phyloP scores from a whole-genome alignment of 37 sponge, comb jelly and placozoan species.

The Oscarella lobularis region DNA sequence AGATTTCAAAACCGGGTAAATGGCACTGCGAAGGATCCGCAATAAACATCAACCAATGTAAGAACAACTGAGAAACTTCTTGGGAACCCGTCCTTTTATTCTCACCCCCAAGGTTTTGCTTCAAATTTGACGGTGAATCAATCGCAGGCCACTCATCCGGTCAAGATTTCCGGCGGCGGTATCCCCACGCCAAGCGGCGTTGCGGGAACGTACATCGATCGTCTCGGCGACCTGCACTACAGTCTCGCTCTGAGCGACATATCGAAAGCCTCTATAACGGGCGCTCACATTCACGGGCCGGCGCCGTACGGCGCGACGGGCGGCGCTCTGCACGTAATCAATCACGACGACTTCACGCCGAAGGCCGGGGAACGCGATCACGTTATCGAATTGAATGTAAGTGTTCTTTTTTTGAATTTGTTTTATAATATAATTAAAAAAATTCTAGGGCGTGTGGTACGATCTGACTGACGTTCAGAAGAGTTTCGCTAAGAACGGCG shows the following conservation, averaged over 20 bases:
- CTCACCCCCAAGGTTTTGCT: not conserved
- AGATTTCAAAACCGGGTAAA: not conserved
- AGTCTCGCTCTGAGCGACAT: not conserved
- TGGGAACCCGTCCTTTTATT: not conserved
- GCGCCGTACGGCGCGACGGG: not conserved
- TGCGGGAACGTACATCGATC: not conserved
- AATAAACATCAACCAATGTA: not conserved
- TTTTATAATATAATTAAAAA: too few relatives aligned
- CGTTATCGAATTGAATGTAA: not conserved
- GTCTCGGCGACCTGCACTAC: not conserved
- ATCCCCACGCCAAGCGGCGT: not conserved
- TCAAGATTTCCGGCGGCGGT: not conserved
- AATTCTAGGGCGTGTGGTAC: not conserved
- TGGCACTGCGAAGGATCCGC: not conserved
- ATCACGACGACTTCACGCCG: not conserved
- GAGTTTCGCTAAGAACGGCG: not conserved
- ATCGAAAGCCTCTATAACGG: not conserved
- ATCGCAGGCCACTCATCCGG: not conserved
- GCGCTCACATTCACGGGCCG: not conserved
- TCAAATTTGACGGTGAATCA: not conserved
- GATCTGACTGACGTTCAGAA: not conserved
- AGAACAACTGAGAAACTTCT: not conserved
- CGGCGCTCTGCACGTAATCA: not conserved
- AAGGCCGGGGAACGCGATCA: not conserved
- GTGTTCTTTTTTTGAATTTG: not conserved